Evolutionary conservation across 2,888 invertebrate species (phyloP), one percentile per base, ranked within the genome.

Genomic region (Sabatieria punctata): DNA sequence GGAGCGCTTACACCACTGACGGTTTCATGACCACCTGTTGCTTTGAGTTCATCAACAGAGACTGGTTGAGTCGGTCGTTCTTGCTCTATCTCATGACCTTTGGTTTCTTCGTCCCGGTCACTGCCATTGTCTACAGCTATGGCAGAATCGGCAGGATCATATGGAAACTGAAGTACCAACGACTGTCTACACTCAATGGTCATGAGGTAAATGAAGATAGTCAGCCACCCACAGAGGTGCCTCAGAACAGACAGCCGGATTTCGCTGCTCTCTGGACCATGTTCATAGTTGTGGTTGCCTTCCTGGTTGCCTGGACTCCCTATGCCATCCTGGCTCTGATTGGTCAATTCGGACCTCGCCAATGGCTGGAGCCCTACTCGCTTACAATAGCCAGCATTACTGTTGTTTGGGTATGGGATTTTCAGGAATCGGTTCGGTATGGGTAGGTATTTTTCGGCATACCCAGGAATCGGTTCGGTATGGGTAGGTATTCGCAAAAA

Each of bases 21-120:
- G 39, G 39, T 18, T 18, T 39, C 8, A 8, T 39, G n/a, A 39
- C 39, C 18, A 39, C 39, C 19, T 39, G 39, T n/a, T 39, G 39
- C n/a, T 39, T 39, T n/a, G 39, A 39, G 22, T 39, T 39, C 22
- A 19, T 39, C 19, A 19, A 11, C 13, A 11, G 22, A 13, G 39
- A 39, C 39, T 8, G 22, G 11, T 21, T 18, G 19, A 39, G 11
- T 18, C 39, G 8, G 8, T 13, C 11, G 8, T 39, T 13, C n/a
- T 13, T 39, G 11, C 8, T 39, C 11, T 39, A 13, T 39, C n/a
- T 39, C 11, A 39, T 11, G 8, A 13, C n/a, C n/a, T 39, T 39
- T 21, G 39, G 39, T n/a, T 39, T 39, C n/a, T 11, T 39, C n/a
- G 11, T 39, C 8, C 39, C 39, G 11, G 8, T 11, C n/a, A 21